Evolutionary conservation across 2,888 invertebrate genomes (phyloP).

Genomic region (Tenthredo notha): DNA sequence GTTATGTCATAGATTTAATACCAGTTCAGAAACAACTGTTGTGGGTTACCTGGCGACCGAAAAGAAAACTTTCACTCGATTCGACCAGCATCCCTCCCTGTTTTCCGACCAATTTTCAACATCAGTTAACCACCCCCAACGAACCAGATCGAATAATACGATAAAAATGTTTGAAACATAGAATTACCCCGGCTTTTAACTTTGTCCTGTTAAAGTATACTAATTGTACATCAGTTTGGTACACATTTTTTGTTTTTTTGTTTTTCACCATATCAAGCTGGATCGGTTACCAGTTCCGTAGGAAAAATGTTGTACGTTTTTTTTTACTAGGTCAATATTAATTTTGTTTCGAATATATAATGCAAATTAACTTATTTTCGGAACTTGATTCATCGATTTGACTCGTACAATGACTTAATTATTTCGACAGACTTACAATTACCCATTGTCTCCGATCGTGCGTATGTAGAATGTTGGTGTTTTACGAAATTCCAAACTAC

Average conservation of each 20-base stretch:
- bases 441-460: background rate
- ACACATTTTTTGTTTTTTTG: background rate
- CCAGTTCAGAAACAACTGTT: conserved; percentile 41
- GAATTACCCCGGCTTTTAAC: background rate
- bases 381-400: background rate
- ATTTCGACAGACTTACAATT: conserved; percentile 8
- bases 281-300: background rate
- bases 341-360: background rate
- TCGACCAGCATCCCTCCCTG: background rate
- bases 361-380: background rate
- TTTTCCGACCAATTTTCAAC: background rate
- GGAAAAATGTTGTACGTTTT: background rate
- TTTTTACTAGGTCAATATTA: background rate
- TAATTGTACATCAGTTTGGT: background rate
- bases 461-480: background rate
- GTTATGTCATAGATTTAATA: conserved; percentile 49
- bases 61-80: conserved; percentile 47
- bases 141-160: background rate
- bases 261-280: background rate
- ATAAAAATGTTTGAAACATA: background rate
- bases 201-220: background rate
- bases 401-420: background rate
- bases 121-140: conserved; percentile 13
- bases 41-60: conserved; percentile 21
- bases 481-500: conserved; percentile 4